Evolutionary conservation across 2,797 vertebrate species (phyloP), one percentile per base, ranked within the genome.

Genomic region (Enteromius paludinosus): DNA sequence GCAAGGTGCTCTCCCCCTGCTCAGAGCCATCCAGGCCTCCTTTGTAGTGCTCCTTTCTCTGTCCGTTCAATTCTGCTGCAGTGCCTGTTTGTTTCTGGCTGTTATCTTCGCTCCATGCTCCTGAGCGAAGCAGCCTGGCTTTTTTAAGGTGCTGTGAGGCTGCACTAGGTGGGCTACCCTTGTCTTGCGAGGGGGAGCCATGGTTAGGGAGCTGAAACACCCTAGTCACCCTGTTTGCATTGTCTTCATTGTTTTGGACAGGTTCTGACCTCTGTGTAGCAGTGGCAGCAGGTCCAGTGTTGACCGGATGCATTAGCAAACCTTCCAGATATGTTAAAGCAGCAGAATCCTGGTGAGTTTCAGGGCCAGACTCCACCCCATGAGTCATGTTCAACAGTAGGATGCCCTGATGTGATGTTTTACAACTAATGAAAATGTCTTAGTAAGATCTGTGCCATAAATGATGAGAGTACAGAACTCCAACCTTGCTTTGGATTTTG

Each of bases 341-440:
- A 96, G 97, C 94, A 95, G 98, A 98, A 99, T 99, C 98, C 96
- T 98, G 97, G 95, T 99, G 97, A 96, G 97, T 99, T 95, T 99
- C 97, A 97, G 98, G 98, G 97, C 97, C 96, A 97, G 98, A 97
- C 96, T 99, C 98, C 97, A 99, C 98, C 96, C 98, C 98, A 99
- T 99, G 97, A 98, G 98, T 99, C 98, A 99, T 99, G 98, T 99
- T 99, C 98, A 99, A 99, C 92, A 96, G 88, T 94, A 94, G 90
- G 91, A 92, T 92, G 92, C 93, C 89, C 92, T 95, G 87, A 92
- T 94, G 91, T 93, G 90, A 90, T 92, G 93, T 90, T 91, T 91
- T 90, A 93, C 85, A 87, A 92, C 90, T 94, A 93, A 88, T 90
- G 86, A 90, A 89, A 93, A 92, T 87, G 87, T 91, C 86, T 85